A percentile compares a stretch with the other conserved stretches of the same genome.
Evolutionary conservation across 2,888 invertebrate genomes (phyloP).

Genomic region (Cepaea hortensis): DNA sequence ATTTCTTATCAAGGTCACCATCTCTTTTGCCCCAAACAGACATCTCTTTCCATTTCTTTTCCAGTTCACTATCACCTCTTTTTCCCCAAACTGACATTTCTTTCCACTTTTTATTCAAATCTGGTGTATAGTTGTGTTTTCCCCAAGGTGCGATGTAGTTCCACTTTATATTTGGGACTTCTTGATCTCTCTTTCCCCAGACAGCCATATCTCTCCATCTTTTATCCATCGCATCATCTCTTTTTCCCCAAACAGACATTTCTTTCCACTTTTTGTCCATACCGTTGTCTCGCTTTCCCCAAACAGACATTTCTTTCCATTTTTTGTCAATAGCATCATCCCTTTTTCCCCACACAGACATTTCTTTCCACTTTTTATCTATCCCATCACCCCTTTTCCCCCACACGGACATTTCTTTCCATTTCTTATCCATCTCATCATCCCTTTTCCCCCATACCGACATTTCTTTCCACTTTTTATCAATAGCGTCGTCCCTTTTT

Average conservation of each 20-base stretch:
- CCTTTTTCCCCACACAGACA: slow-evolving; percentile 30
- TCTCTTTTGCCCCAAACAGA: slow-evolving; percentile 23
- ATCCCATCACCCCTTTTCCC: slow-evolving; percentile 12
- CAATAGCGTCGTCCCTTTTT: slow-evolving; percentile 7
- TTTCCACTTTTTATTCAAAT: slow-evolving; percentile 4
- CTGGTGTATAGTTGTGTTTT: background rate
- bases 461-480: slow-evolving; percentile 44
- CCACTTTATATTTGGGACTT: background rate
- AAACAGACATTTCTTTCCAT: slow-evolving; percentile 44
- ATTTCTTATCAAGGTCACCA: background rate
- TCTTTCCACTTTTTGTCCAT: slow-evolving; percentile 34
- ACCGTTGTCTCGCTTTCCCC: slow-evolving; percentile 30
- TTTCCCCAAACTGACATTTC: slow-evolving; percentile 19
- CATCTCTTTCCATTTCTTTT: slow-evolving; percentile 25
- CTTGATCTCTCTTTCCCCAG: slow-evolving; percentile 20
- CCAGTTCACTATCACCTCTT: background rate
- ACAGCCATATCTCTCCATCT: slow-evolving; percentile 30
- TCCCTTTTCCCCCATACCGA: slow-evolving; percentile 42
- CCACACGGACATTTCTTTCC: slow-evolving; percentile 38
- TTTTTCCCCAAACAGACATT: slow-evolving; percentile 31
- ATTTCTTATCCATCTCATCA: slow-evolving; percentile 27
- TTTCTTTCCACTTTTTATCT: slow-evolving; percentile 30
- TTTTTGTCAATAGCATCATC: slow-evolving; percentile 19
- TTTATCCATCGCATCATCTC: slow-evolving; percentile 3
- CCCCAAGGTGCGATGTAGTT: slow-evolving; percentile 16